Base-by-base conservation (phyloP, 1,140 invertebrate species). In the Sarcophaga bullata region DNA sequence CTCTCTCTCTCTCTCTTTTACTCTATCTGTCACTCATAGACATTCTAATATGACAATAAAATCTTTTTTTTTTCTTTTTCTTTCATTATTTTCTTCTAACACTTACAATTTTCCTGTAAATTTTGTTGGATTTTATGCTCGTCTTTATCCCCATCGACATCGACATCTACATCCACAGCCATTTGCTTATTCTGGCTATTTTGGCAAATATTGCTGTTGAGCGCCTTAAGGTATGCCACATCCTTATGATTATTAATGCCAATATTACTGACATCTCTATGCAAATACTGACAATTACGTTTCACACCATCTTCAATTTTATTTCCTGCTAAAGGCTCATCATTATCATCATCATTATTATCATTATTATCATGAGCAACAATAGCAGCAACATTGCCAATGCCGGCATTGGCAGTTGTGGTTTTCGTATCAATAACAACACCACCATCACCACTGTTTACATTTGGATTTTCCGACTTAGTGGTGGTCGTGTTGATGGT, bases 401-500 rank as follows among this genome's bases (percentile, higher is more conserved):
- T 72, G 75, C 25, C 37, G 50, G 17, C 25, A 78, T 78, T 78
- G 0, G 15, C 10, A 9, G 9, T 52, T 15, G n/a, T 25, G 19
- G 75, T 19, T 80, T 72, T 48, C 46, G 62, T 81, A 8, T 8
- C 47, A 50, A 25, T 62, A 81, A 9, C 48, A 13, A 1, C 75
- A 46, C 48, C 75, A 50, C 10, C 48, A 68, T 15, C 17, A 17
- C 48, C 75, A 52, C 25, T 37, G 25, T 37, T 4, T 37, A 37
- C 25, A 37, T 25, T 72, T 72, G 62, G 10, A 25, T 72, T 15
- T 72, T 7, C 62, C 62, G 4, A 25, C 17, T 15, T 68, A 13
- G 68, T n/a, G 49, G 49, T 80, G 80, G 75, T 17, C 68, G 80
- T 75, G 72, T 73, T 81, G 48, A 15, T 73, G 47, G 46, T 80